Percentiles rank a stretch among this genome's conserved stretches.
Evolutionary conservation across 1,140 invertebrate genomes (phyloP).

Genomic region (Calycopis cecrops): DNA sequence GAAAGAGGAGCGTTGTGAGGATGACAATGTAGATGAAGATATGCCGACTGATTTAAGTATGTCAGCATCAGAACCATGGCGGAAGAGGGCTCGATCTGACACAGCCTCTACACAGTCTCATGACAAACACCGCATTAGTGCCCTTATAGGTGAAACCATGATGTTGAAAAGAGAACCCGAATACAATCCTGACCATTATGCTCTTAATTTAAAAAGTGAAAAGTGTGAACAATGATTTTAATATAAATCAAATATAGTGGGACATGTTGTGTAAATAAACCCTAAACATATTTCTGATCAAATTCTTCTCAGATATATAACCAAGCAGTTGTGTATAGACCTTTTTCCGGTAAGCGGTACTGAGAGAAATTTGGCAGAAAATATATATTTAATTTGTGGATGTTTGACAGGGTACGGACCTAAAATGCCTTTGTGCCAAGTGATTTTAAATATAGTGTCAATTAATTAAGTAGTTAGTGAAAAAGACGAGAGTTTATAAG

Average conservation of each 20-base stretch:
- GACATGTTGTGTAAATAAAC: slow-evolving; percentile 32
- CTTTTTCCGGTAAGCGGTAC: slow-evolving; percentile 17
- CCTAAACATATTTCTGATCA: slow-evolving; percentile 54
- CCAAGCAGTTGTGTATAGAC: slow-evolving; percentile 9
- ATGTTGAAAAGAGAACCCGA: slow-evolving; percentile 67
- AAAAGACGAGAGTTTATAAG: slow-evolving; percentile 63
- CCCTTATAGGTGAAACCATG: slow-evolving; percentile 69
- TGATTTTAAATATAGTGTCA: slow-evolving; percentile 72
- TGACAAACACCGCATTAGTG: slow-evolving; percentile 72
- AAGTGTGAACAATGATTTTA: slow-evolving; percentile 71
- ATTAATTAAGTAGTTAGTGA: slow-evolving; percentile 67
- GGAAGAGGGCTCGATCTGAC: slow-evolving; percentile 64
- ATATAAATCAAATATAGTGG: slow-evolving; percentile 39
- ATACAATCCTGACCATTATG: slow-evolving; percentile 60
- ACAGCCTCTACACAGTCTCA: slow-evolving; percentile 39
- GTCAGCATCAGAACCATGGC: slow-evolving; percentile 71
- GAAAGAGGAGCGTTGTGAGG: slow-evolving; percentile 76
- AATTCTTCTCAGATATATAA: slow-evolving; percentile 56
- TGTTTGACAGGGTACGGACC: slow-evolving; percentile 71
- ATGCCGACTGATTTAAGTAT: slow-evolving; percentile 81
- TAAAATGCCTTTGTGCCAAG: slow-evolving; percentile 73
- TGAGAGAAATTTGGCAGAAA: slow-evolving; percentile 64
- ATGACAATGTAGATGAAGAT: slow-evolving; percentile 75
- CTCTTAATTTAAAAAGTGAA: slow-evolving; percentile 72
- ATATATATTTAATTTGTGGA: slow-evolving; percentile 43